phyloP scores from a whole-genome alignment of 2,113 vertebrate genomes.

The Nothobranchius kuhntae region DNA sequence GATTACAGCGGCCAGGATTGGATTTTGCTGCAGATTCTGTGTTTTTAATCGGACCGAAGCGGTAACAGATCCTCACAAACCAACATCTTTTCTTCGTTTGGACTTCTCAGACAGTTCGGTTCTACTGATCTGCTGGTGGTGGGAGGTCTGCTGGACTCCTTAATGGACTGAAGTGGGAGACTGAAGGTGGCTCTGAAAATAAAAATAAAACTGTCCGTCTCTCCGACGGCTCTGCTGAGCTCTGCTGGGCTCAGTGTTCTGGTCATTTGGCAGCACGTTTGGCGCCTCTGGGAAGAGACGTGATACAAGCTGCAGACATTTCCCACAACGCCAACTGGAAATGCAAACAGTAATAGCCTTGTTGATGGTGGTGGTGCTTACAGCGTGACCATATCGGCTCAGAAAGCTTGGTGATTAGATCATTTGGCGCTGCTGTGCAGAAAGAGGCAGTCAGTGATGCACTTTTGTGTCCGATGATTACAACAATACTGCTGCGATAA shows the following conservation, averaged over 20 bases:
- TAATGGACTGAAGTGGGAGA: slow-evolving; percentile 8
- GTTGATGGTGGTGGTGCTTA: slow-evolving; percentile 29
- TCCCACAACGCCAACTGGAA: slow-evolving; percentile 52
- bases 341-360: slow-evolving; percentile 39
- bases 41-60: too few relatives aligned
- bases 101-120: too few relatives aligned
- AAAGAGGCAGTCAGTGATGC: slow-evolving; percentile 33
- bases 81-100: too few relatives aligned
- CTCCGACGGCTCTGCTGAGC: slow-evolving; percentile 32
- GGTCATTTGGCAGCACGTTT: slow-evolving; percentile 60
- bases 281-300: slow-evolving; percentile 51
- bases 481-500: slow-evolving; percentile 25
- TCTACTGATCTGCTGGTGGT: too few relatives aligned
- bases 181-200: slow-evolving; percentile 15
- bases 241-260: slow-evolving; percentile 55
- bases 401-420: slow-evolving; percentile 45
- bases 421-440: slow-evolving; percentile 27
- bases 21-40: too few relatives aligned
- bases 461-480: slow-evolving; percentile 29
- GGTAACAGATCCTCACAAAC: too few relatives aligned
- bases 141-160: not conserved
- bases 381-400: slow-evolving; percentile 7
- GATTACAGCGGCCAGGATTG: too few relatives aligned
- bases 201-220: slow-evolving; percentile 31
- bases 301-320: slow-evolving; percentile 43